A percentile compares a stretch with the other conserved stretches of the same genome.
phyloP scores from a whole-genome alignment of 2,888 invertebrate species.

The Stictocephala bisonia region DNA sequence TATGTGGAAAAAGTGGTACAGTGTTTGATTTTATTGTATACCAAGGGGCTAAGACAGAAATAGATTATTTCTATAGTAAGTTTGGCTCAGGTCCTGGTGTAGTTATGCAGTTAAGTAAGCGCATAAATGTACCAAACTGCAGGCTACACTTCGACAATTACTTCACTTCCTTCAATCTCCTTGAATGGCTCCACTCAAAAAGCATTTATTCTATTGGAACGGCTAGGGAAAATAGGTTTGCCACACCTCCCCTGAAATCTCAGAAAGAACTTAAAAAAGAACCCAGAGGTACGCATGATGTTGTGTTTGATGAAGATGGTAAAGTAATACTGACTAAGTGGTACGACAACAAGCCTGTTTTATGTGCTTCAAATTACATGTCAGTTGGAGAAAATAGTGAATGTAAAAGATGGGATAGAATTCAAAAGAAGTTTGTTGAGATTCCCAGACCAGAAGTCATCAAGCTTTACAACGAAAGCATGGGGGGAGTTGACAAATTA shows the following conservation, averaged over 20 bases:
- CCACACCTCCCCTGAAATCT: slow-evolving; percentile 43
- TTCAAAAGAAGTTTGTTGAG: slow-evolving; percentile 49
- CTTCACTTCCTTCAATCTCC: slow-evolving; percentile 45
- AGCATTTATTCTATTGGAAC: slow-evolving; percentile 46
- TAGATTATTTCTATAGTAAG: slow-evolving; percentile 6
- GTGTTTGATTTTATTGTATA: slow-evolving; percentile 56
- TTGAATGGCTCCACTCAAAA: slow-evolving; percentile 30
- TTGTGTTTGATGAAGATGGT: slow-evolving; percentile 39
- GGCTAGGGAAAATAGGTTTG: slow-evolving; percentile 43
- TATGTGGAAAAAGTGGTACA: slow-evolving; percentile 54
- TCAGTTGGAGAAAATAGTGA: slow-evolving; percentile 46
- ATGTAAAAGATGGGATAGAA: slow-evolving; percentile 53
- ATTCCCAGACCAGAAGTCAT: slow-evolving; percentile 53
- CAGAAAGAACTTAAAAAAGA: slow-evolving; percentile 43
- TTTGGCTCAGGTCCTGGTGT: slow-evolving; percentile 51
- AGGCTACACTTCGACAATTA: slow-evolving; percentile 52
- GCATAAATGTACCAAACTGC: slow-evolving; percentile 30
- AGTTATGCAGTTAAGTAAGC: slow-evolving; percentile 48
- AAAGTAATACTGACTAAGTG: slow-evolving; percentile 51
- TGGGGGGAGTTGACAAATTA: slow-evolving; percentile 57
- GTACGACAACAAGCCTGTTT: slow-evolving; percentile 55
- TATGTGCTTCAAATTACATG: slow-evolving; percentile 54
- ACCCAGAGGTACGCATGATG: slow-evolving; percentile 32
- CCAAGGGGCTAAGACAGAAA: slow-evolving; percentile 53
- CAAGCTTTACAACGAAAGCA: slow-evolving; percentile 53